Evolutionary conservation across 2,113 vertebrate species (phyloP).

Genomic region (Cairina moschata): DNA sequence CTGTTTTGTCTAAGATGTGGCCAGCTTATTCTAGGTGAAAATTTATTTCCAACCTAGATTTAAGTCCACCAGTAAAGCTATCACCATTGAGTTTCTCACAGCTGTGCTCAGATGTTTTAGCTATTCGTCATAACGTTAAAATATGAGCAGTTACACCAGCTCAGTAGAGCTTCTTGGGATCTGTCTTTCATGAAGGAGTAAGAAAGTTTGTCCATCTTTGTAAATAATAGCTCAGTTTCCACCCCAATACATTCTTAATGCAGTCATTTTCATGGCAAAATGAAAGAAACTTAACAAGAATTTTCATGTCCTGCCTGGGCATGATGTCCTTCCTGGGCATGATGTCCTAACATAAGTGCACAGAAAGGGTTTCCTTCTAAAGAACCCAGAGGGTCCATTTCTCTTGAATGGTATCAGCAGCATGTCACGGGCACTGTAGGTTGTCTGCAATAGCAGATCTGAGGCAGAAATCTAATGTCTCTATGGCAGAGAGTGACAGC

Average conservation of each 20-base stretch:
- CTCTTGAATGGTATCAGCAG: neutral
- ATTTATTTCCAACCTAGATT: neutral
- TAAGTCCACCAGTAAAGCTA: neutral
- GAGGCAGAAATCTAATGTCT: neutral
- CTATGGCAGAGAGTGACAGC: neutral
- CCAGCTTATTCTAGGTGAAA: neutral
- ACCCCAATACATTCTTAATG: neutral
- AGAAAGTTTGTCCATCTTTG: neutral
- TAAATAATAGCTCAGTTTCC: neutral
- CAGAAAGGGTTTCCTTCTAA: neutral
- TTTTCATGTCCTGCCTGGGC: neutral
- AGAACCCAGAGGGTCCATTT: neutral
- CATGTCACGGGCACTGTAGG: fast-evolving
- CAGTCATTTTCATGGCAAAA: neutral
- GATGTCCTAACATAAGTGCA: neutral
- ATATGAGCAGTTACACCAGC: neutral
- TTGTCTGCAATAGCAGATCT: neutral
- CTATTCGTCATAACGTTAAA: neutral
- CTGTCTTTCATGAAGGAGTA: neutral
- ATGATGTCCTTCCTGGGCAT: fast-evolving
- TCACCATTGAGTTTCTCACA: neutral
- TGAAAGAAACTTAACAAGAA: neutral
- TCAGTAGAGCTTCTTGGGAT: neutral
- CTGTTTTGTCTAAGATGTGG: neutral
- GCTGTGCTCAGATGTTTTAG: neutral